A percentile compares a stretch with the other conserved stretches of the same genome.
Conservation (phyloP, 1,140 invertebrate species). For the Drosophila virilis region DNA sequence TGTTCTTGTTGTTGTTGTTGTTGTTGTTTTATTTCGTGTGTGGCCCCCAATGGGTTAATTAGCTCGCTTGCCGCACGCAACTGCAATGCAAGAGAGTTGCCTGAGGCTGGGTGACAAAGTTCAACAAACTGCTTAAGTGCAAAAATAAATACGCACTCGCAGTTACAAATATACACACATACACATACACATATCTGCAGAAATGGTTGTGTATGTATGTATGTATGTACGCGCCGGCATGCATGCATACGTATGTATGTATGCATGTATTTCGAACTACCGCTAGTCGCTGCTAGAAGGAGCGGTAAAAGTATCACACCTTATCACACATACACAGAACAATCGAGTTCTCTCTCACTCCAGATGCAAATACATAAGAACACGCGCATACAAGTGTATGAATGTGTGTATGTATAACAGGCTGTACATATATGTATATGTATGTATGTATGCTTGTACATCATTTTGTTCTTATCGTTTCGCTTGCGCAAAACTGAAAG, state of each 20-base stretch:
- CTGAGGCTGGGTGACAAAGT: slow-evolving; percentile 32
- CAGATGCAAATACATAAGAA: no score
- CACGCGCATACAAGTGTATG: background rate
- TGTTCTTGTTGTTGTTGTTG: background rate
- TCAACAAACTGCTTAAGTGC: slow-evolving; percentile 55
- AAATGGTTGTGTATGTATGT: background rate
- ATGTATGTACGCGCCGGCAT: background rate
- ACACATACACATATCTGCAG: no score
- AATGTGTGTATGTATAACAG: background rate
- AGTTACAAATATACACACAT: background rate
- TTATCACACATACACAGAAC: background rate
- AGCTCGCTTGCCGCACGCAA: slow-evolving; percentile 10
- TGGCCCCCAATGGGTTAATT: slow-evolving; percentile 27
- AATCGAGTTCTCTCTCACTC: background rate
- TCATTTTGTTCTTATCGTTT: background rate
- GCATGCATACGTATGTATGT: background rate
- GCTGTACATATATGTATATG: background rate
- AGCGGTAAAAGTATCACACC: background rate
- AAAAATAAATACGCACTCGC: slow-evolving; percentile 40
- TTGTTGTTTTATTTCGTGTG: no score
- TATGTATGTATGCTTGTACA: background rate
- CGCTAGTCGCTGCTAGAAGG: no score
- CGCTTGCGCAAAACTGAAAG: background rate
- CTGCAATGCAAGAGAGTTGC: slow-evolving; percentile 18
- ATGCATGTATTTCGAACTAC: background rate